Conservation (phyloP, 2,888 invertebrate species). For the Endomychus coccineus region DNA sequence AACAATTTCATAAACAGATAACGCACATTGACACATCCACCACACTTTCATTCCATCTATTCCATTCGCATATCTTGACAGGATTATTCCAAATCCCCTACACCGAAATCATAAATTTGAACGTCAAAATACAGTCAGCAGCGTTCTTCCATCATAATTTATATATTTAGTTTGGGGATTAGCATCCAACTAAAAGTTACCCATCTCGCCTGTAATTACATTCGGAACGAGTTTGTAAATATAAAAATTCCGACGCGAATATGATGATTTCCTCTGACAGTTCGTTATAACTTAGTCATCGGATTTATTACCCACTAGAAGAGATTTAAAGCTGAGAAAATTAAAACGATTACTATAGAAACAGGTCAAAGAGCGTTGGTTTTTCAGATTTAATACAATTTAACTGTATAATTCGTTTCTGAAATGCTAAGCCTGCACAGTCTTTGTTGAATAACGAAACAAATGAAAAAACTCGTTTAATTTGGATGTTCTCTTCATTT, state of each 20-base stretch:
- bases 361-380: no score
- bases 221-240: not conserved
- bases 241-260: conserved; percentile 1
- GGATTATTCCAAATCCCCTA: not conserved
- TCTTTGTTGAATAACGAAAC: no score
- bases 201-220: not conserved
- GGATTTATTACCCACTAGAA: not conserved
- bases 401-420: no score
- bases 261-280: no score
- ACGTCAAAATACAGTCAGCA: not conserved
- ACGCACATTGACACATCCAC: no score
- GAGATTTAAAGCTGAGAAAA: not conserved
- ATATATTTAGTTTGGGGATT: not conserved
- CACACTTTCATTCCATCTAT: no score
- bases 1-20: no score
- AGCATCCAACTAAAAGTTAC: not conserved
- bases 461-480: no score
- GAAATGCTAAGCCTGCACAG: no score
- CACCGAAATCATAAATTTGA: not conserved
- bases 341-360: conserved; percentile 1
- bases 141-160: conserved; percentile 1
- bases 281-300: not conserved
- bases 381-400: no score
- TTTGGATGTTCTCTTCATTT: no score
- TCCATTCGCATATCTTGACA: no score